These are phyloP conservation scores for Lepidonotus clava DNA, from an alignment of 2,888 invertebrate genomes.

Conservation along the genomic window DNA sequence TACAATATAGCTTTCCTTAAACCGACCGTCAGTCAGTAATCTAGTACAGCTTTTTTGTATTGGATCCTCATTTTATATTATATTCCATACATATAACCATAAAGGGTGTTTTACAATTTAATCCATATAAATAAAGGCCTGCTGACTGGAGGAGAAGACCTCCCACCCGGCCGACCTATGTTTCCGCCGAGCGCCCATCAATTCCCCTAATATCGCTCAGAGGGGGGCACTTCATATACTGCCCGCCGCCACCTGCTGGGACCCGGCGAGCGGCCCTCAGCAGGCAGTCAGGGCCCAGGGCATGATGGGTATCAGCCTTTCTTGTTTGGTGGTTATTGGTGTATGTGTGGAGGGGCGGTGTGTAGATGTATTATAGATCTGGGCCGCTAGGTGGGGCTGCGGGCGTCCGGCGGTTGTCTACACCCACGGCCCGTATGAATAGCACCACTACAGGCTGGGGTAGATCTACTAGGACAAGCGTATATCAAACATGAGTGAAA, in stretches of 20 bases:
- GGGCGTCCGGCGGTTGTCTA: neutral
- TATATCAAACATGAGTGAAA: too few species aligned
- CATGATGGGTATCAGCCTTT: constrained; percentile 3
- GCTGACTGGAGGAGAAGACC: neutral
- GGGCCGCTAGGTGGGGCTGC: neutral
- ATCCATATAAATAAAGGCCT: neutral
- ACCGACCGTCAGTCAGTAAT: too few species aligned
- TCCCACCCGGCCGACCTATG: neutral
- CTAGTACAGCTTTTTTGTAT: too few species aligned
- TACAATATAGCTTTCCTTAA: too few species aligned
- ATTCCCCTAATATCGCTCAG: constrained; percentile 8
- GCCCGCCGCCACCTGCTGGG: neutral
- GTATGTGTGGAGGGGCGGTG: neutral
- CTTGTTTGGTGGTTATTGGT: constrained; percentile 1
- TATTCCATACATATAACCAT: too few species aligned
- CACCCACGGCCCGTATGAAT: too few species aligned
- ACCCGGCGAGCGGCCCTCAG: neutral
- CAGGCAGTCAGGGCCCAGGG: neutral
- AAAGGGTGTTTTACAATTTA: too few species aligned
- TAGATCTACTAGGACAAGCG: too few species aligned
- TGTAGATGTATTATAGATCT: constrained; percentile 9
- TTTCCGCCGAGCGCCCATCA: neutral
- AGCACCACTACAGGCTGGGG: too few species aligned
- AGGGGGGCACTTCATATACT: too few species aligned
- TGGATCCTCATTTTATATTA: too few species aligned